phyloP scores from a whole-genome alignment of 2,797 vertebrate species.

The Mormyrops attenuatus region DNA sequence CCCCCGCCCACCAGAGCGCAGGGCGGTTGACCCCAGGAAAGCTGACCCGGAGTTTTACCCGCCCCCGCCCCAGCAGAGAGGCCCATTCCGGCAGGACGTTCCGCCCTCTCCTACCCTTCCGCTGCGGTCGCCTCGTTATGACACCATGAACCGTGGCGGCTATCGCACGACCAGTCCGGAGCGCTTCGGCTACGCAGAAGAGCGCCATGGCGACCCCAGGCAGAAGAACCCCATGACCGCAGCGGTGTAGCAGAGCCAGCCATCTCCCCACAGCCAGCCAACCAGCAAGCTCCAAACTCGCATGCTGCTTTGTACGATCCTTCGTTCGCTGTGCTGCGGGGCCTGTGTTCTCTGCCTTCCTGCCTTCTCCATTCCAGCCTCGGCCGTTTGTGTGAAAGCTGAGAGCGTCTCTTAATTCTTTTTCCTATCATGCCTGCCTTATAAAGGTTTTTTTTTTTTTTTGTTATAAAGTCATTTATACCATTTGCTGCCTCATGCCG shows the following conservation, averaged over 20 bases:
- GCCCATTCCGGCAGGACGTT: constrained; percentile 86
- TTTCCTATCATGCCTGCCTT: not conserved
- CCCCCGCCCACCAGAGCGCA: constrained; percentile 43
- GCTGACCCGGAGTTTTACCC: constrained; percentile 71
- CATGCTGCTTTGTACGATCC: not conserved
- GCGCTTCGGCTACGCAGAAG: constrained; percentile 60
- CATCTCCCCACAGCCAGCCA: not conserved
- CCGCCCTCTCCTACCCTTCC: constrained; percentile 84
- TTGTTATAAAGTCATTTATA: too few relatives aligned
- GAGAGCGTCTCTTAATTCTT: not conserved
- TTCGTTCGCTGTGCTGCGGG: not conserved
- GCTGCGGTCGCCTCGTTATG: constrained; percentile 70
- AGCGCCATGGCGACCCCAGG: constrained; percentile 64
- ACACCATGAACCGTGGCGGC: constrained; percentile 64
- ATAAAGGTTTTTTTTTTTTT: not conserved
- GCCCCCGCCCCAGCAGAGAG: constrained; percentile 68
- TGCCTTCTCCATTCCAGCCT: not conserved
- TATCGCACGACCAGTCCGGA: constrained; percentile 65
- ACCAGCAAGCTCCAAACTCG: not conserved
- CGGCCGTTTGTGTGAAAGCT: not conserved
- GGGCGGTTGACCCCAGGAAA: constrained; percentile 65
- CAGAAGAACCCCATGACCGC: constrained; percentile 83
- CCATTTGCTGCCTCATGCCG: not conserved
- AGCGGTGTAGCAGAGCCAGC: constrained; percentile 65
- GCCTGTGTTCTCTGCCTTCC: not conserved